phyloP scores from a whole-genome alignment of 1,140 invertebrate genomes.

The Copidosoma floridanum region DNA sequence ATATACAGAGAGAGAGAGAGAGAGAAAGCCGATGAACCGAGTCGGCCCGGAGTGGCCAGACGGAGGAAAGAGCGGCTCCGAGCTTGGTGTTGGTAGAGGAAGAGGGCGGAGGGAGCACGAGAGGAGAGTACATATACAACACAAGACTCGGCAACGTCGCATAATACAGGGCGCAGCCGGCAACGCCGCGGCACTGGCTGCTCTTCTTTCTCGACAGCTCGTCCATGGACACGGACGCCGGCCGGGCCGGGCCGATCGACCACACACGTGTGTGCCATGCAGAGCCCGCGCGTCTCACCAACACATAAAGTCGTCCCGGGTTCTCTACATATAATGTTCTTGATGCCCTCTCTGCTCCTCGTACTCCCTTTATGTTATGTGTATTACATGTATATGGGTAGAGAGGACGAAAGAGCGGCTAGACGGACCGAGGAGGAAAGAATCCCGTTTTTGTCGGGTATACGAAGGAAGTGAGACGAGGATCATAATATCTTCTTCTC shows the following conservation, averaged over 20 bases:
- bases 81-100: constrained; percentile 24
- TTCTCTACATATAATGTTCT: too few relatives aligned
- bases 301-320: too few relatives aligned
- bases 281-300: too few relatives aligned
- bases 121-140: too few relatives aligned
- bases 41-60: constrained; percentile 26
- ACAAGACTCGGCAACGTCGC: constrained; percentile 41
- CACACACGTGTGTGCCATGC: constrained; percentile 34
- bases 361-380: too few relatives aligned
- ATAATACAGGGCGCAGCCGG: constrained; percentile 21
- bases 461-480: constrained; percentile 29
- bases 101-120: not conserved
- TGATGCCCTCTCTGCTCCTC: constrained; percentile 25
- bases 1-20: constrained; percentile 12
- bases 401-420: constrained; percentile 43
- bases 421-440: constrained; percentile 51
- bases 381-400: too few relatives aligned
- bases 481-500: too few relatives aligned
- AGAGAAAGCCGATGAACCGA: constrained; percentile 26
- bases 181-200: constrained; percentile 34
- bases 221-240: constrained; percentile 47
- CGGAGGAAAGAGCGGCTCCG: constrained; percentile 21
- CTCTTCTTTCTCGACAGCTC: not conserved
- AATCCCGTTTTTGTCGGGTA: constrained; percentile 51
- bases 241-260: constrained; percentile 46